Base-by-base conservation (phyloP, 2,797 vertebrate species). In the Trematomus bernacchii region DNA sequence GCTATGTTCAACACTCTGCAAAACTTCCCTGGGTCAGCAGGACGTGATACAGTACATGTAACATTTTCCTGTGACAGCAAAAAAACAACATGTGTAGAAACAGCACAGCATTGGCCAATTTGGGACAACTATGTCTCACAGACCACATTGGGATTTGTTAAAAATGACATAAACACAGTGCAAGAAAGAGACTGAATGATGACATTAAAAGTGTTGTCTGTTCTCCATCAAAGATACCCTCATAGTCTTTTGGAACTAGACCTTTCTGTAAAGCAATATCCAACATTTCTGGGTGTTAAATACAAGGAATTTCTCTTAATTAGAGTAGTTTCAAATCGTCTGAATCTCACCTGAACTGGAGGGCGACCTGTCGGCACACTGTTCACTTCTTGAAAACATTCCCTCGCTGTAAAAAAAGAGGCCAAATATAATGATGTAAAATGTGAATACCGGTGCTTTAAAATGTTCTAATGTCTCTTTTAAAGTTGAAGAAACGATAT, bases 341-440 rank as follows among this genome's bases (percentile, higher is more conserved):
- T 43, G 10, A 71, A 60, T 37, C 66, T 84, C 59, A 93, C 92
- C 91, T 94, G 91, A 51, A 88, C 9, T 0, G 91, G 92, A 0
- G 50, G 42, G 0, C 4, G 48, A 1, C 88, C 88, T 1, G 89
- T 92, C 1, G 0, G 72, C 16, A 86, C 75, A 15, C 0, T 0
- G 6, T 73, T 63, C 3, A 0, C 6, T 2, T 7, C 12, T 30
- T 33, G 10, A n/a, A 6, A 15, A 23, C 7, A 8, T 47, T 21
- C 18, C 0, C 3, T 8, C 2, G 0, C 87, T 89, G 58, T 7
- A 54, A 57, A 65, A 55, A 50, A 30, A 37, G 21, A 70, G 15
- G 13, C 14, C 1, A 18, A 42, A 19, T 18, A 8, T 12, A 37
- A 46, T 1, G 8, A 47, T 2, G 5, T 9, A 10, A 58, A 30